These are phyloP conservation scores for Lissonota sp. DNA, from an alignment of 2,888 invertebrate species.

Conservation along the genomic window DNA sequence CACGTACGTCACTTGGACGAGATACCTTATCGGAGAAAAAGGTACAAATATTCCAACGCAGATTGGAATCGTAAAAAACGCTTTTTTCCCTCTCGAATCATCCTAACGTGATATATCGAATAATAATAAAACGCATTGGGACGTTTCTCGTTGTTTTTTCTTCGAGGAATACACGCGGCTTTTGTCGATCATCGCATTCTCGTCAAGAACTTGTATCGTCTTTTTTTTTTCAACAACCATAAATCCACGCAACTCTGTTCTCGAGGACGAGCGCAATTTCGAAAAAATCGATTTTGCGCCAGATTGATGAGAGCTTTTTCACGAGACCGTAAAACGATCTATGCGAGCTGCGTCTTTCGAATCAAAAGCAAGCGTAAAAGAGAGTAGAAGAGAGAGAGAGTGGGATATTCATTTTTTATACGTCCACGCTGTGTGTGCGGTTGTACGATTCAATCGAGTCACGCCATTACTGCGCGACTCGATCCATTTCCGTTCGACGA, in stretches of 20 bases:
- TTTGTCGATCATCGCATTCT: neutral
- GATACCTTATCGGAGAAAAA: too few species aligned
- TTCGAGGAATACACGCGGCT: too few species aligned
- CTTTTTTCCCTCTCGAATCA: too few species aligned
- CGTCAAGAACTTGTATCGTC: neutral
- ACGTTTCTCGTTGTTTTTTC: too few species aligned
- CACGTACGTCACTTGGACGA: too few species aligned
- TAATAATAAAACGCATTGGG: too few species aligned
- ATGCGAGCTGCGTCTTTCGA: slow-evolving; percentile 15
- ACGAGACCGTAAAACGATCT: neutral
- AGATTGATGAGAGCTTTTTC: too few species aligned
- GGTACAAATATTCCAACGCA: too few species aligned
- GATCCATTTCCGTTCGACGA: slow-evolving; percentile 66
- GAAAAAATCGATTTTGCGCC: neutral
- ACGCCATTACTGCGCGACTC: slow-evolving; percentile 56
- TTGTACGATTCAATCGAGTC: slow-evolving; percentile 60
- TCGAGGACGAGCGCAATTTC: slow-evolving; percentile 3
- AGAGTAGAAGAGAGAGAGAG: neutral
- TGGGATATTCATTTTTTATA: slow-evolving; percentile 41
- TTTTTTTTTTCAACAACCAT: too few species aligned
- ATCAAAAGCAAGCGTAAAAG: slow-evolving; percentile 1
- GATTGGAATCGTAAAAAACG: too few species aligned
- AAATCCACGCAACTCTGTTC: neutral
- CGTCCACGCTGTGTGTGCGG: slow-evolving; percentile 23
- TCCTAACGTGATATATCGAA: too few species aligned